These are phyloP conservation scores for Hetaerina americana DNA, from an alignment of 1,140 invertebrate species.

Conservation along the genomic window DNA sequence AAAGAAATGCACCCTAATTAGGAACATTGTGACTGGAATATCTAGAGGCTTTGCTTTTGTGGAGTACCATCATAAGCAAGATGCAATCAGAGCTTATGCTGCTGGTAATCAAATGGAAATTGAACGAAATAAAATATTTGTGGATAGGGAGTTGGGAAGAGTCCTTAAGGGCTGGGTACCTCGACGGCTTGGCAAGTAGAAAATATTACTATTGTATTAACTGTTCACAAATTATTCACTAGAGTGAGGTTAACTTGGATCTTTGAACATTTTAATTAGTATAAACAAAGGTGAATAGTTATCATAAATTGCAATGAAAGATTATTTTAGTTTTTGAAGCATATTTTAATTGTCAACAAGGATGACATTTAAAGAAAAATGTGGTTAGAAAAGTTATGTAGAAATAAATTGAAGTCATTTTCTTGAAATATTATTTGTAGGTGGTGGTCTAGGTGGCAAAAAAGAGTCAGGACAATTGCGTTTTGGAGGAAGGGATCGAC, in stretches of 20 bases:
- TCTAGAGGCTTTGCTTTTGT: slow-evolving; percentile 77
- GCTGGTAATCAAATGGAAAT: slow-evolving; percentile 50
- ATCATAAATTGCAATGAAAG: too few relatives aligned
- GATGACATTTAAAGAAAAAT: too few relatives aligned
- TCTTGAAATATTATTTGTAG: too few relatives aligned
- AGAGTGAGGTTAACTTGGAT: too few relatives aligned
- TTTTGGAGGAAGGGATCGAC: slow-evolving; percentile 67
- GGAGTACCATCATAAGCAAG: slow-evolving; percentile 51
- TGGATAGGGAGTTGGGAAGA: slow-evolving; percentile 40
- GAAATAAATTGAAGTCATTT: too few relatives aligned
- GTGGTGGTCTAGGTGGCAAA: slow-evolving; percentile 74
- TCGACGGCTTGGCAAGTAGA: slow-evolving; percentile 48
- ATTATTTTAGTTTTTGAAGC: too few relatives aligned
- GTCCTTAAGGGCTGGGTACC: slow-evolving; percentile 67
- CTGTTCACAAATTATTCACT: too few relatives aligned
- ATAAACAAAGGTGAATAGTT: too few relatives aligned
- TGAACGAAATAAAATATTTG: slow-evolving; percentile 41
- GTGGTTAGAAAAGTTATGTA: too few relatives aligned
- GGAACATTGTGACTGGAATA: slow-evolving; percentile 68
- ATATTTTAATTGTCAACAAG: too few relatives aligned
- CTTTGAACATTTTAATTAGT: too few relatives aligned
- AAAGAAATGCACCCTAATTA: slow-evolving; percentile 49
- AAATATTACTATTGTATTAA: too few relatives aligned
- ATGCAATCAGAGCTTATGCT: slow-evolving; percentile 44
- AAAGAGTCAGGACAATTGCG: slow-evolving; percentile 79